Percentiles rank a stretch among this genome's conserved stretches.
Evolutionary conservation across 2,113 vertebrate genomes (phyloP).

Genomic region (Puma concolor): DNA sequence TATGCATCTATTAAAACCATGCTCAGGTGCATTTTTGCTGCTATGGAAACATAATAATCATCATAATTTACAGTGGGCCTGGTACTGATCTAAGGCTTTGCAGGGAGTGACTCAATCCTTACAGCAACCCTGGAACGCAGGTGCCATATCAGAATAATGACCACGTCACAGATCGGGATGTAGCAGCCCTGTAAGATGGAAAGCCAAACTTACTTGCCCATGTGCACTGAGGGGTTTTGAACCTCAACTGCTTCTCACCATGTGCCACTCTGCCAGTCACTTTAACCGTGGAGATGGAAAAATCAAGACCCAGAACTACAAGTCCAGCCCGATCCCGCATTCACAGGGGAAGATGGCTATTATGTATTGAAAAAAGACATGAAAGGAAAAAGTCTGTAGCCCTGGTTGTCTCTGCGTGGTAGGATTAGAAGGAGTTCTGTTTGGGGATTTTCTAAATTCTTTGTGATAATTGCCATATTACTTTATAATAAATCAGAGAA

Average conservation of each 20-base stretch:
- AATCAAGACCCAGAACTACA: neutral
- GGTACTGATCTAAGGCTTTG: neutral
- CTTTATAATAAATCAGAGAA: neutral
- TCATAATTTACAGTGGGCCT: neutral
- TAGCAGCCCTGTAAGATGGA: neutral
- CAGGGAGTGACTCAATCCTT: neutral
- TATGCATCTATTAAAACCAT: neutral
- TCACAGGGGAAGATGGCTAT: neutral
- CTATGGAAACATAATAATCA: constrained; percentile 6
- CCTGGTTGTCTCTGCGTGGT: neutral
- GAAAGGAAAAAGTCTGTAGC: neutral
- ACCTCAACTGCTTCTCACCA: neutral
- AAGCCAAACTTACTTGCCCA: neutral
- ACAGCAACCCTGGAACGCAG: neutral
- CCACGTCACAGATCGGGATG: neutral
- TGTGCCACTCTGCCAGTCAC: neutral
- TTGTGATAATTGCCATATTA: neutral
- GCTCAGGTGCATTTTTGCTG: neutral
- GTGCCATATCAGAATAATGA: neutral
- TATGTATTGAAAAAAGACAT: neutral
- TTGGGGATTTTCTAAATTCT: neutral
- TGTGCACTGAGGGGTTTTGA: neutral
- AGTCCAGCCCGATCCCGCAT: neutral
- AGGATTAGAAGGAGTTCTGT: neutral
- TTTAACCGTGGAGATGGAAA: neutral